These are phyloP conservation scores for Amiota mariae DNA, from an alignment of 2,888 invertebrate genomes.

Conservation along the genomic window DNA sequence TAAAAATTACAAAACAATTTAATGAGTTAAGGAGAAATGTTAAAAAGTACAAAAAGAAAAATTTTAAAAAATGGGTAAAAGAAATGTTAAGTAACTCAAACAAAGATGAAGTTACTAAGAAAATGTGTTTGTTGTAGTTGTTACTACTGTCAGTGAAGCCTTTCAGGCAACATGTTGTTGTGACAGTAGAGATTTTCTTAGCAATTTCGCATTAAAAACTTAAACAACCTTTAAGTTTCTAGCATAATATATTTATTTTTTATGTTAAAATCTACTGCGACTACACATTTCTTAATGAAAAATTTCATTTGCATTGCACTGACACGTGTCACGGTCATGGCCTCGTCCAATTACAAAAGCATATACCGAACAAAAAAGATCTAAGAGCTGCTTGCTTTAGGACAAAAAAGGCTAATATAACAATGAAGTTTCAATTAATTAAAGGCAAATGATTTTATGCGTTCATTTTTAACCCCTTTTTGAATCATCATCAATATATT, in stretches of 20 bases:
- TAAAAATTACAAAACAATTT: constrained; percentile 19
- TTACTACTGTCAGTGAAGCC: not conserved
- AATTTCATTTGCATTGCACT: constrained; percentile 18
- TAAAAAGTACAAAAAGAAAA: not conserved
- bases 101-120: not conserved
- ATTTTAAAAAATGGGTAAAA: not conserved
- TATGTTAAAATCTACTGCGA: not conserved
- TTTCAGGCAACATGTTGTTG: not conserved
- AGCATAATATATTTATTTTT: not conserved
- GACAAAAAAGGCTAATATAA: constrained; percentile 23
- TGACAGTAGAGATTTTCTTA: not conserved
- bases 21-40: constrained; percentile 7
- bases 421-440: constrained; percentile 28
- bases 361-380: not conserved
- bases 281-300: constrained; percentile 23
- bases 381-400: not conserved
- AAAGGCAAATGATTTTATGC: constrained; percentile 15
- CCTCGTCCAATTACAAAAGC: constrained; percentile 11
- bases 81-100: constrained; percentile 11
- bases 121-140: not conserved
- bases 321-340: constrained; percentile 18
- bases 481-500: not conserved
- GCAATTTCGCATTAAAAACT: too few species aligned
- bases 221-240: too few species aligned
- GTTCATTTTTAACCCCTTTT: constrained; percentile 16